A percentile compares a stretch with the other conserved stretches of the same genome.
Conservation (phyloP, 2,113 vertebrate genomes). For the Hiodon alosoides region DNA sequence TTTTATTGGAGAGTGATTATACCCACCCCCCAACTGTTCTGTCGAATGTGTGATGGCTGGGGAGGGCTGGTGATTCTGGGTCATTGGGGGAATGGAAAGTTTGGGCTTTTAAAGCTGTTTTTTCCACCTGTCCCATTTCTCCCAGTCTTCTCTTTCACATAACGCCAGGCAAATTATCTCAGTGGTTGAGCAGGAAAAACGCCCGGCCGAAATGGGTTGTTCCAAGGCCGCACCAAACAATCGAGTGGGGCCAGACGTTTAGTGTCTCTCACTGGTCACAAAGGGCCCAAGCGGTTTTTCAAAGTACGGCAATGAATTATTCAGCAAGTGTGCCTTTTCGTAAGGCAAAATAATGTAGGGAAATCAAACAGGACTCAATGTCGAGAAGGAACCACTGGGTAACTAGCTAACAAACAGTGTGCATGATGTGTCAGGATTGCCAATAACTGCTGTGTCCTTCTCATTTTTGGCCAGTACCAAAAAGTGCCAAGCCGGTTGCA, state of each 20-base stretch:
- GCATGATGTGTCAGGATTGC: not conserved
- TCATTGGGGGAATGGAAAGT: not conserved
- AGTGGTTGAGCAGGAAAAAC: not conserved
- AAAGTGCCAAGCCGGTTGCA: not conserved
- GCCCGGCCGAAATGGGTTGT: not conserved
- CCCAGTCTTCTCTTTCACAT: constrained; percentile 5
- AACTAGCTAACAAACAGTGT: not conserved
- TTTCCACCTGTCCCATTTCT: not conserved
- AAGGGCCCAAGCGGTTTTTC: not conserved
- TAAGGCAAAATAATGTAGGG: not conserved
- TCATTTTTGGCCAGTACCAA: not conserved
- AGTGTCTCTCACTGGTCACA: not conserved
- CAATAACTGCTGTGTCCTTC: not conserved
- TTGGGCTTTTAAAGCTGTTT: not conserved
- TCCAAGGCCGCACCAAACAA: not conserved
- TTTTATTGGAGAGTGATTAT: not conserved
- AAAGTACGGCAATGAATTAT: constrained; percentile 1
- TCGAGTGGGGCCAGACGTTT: not conserved
- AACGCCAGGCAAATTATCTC: not conserved
- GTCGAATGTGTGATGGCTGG: not conserved
- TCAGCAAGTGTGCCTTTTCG: not conserved
- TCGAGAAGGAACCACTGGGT: not conserved
- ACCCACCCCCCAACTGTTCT: too few relatives aligned
- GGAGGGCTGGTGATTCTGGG: not conserved
- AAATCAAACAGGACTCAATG: not conserved